Conservation (phyloP, 2,797 vertebrate genomes). For the Dromococcyx pavoninus region DNA sequence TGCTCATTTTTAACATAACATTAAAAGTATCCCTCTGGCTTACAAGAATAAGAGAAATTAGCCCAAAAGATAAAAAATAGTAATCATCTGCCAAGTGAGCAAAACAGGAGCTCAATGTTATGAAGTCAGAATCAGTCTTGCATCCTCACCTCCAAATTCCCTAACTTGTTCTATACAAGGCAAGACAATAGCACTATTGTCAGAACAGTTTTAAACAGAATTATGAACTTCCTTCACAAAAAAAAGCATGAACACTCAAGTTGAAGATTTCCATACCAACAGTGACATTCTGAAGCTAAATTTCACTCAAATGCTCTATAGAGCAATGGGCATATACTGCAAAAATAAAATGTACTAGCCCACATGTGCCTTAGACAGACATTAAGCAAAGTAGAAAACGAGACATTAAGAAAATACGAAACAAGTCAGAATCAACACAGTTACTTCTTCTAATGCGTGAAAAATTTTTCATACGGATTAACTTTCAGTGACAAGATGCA, state of each 20-base stretch:
- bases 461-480: neutral
- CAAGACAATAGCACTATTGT: neutral
- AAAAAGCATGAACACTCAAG: neutral
- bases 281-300: neutral
- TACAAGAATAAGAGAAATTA: neutral
- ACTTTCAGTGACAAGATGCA: neutral
- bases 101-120: neutral
- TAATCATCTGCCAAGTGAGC: neutral
- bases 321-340: neutral
- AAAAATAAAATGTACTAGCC: neutral
- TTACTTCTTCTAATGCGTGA: neutral
- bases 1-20: neutral
- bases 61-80: neutral
- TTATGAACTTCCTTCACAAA: neutral
- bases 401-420: neutral
- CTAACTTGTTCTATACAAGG: neutral
- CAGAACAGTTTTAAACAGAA: neutral
- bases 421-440: neutral
- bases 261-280: neutral
- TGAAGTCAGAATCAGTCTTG: neutral
- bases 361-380: neutral
- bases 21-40: neutral
- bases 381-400: neutral
- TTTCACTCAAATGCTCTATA: neutral
- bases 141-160: neutral